Evolutionary conservation across 2,888 invertebrate genomes (phyloP).

Genomic region (Dendrolimus pini): DNA sequence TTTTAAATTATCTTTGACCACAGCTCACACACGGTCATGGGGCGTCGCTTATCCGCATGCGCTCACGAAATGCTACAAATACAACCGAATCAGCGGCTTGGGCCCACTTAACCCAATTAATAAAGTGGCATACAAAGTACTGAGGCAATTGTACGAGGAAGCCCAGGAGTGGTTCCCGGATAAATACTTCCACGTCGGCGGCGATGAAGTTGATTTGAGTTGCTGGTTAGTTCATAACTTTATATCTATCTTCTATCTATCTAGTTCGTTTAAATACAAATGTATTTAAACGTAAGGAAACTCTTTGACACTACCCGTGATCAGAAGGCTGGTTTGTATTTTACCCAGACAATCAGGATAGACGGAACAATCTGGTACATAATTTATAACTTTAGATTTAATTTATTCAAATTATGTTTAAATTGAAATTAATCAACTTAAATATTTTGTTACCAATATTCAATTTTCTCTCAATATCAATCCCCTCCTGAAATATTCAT

Average conservation of each 20-base stretch:
- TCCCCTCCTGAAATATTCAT: too few species aligned
- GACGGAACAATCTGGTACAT: too few species aligned
- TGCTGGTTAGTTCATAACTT: slow-evolving; percentile 80
- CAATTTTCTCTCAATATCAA: too few species aligned
- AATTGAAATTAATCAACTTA: too few species aligned
- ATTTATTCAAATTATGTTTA: too few species aligned
- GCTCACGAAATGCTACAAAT: slow-evolving; percentile 81
- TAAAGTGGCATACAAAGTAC: slow-evolving; percentile 78
- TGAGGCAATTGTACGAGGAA: slow-evolving; percentile 81
- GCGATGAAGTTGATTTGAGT: slow-evolving; percentile 89
- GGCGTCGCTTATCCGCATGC: slow-evolving; percentile 83
- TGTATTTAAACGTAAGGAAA: too few species aligned
- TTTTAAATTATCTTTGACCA: background rate
- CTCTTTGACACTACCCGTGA: too few species aligned
- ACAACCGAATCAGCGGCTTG: slow-evolving; percentile 47
- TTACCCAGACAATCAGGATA: too few species aligned
- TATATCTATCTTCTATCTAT: background rate
- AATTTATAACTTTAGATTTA: too few species aligned
- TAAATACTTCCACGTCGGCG: slow-evolving; percentile 90
- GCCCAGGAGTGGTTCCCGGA: slow-evolving; percentile 84
- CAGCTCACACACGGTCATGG: slow-evolving; percentile 89
- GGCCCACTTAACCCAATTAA: slow-evolving; percentile 89
- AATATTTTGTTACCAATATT: too few species aligned
- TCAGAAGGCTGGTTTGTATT: too few species aligned
- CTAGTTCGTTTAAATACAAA: too few species aligned